Base-by-base conservation (phyloP, 2,797 vertebrate genomes). In the Hapalemur alaotrensis region DNA sequence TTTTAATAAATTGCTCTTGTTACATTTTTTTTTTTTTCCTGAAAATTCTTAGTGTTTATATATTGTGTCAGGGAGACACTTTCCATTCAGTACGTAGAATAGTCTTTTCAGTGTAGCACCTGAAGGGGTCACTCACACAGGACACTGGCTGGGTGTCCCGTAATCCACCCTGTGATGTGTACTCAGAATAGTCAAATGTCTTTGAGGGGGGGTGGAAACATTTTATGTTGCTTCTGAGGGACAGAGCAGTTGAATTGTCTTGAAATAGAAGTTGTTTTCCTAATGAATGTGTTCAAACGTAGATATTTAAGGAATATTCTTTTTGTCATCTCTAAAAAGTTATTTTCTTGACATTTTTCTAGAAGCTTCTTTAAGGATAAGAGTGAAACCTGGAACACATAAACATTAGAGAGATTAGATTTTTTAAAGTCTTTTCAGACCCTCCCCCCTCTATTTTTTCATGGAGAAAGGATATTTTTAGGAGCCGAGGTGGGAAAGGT, bases 71-170 rank as follows among this genome's bases (percentile, higher is more conserved):
- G 35, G 57, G 30, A 65, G 6, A 79, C 4, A 23, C 15, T 85
- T 73, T 20, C 23, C 22, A 81, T 14, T 73, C 3, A 25, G 67
- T 25, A 20, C 20, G 30, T 22, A 52, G 8, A 95, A n/a, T 8
- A 79, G 96, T 91, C 84, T 87, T 97, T 97, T 87, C 95, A 92
- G 1, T 18, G 6, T 2, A 59, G 72, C 43, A 93, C 97, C 97
- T 97, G 97, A 96, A 97, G 97, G 93, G 96, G 97, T 97, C 96
- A 88, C 93, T 98, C 96, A 85, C 22, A 98, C 89, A 96, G 85
- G 91, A 91, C 72, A 30, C 50, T 25, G 32, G 50, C 30, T 50
- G 7, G 32, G 2, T 79, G 25, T 79, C n/a, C n/a, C 18, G 46
- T 32, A 5, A 30, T 28, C 15, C 38, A 88, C 25, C 76, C 41